Evolutionary conservation across 2,888 invertebrate genomes (phyloP).

Genomic region (Cataglyphis altisquamis): DNA sequence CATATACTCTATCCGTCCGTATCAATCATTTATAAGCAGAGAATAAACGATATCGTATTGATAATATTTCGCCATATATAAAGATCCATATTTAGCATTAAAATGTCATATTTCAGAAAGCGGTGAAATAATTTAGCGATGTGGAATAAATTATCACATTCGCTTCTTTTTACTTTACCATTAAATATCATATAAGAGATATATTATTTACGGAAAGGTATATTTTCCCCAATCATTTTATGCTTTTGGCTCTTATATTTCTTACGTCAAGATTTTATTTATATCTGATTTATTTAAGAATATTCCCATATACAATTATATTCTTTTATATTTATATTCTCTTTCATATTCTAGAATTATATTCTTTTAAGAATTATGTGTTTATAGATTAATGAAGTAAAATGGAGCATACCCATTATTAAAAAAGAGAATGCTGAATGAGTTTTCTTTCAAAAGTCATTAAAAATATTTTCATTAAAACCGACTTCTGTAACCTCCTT

Average conservation of each 20-base stretch:
- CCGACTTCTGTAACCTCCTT: slow-evolving; percentile 10
- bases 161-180: neutral
- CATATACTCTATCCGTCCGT: slow-evolving; percentile 32
- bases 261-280: neutral
- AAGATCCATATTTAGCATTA: neutral
- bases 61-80: slow-evolving; percentile 4
- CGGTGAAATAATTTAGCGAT: neutral
- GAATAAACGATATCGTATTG: slow-evolving; percentile 16
- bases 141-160: neutral
- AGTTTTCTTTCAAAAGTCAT: slow-evolving; percentile 6
- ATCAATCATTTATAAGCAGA: slow-evolving; percentile 65
- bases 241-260: neutral
- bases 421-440: slow-evolving; percentile 11
- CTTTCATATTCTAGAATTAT: too few species aligned
- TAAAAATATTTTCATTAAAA: slow-evolving; percentile 44
- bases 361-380: neutral
- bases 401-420: neutral
- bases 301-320: neutral
- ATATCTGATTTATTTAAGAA: neutral
- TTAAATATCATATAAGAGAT: neutral
- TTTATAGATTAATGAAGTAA: slow-evolving; percentile 3
- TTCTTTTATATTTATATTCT: too few species aligned
- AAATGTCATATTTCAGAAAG: neutral
- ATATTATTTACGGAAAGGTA: neutral
- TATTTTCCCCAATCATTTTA: neutral